Percentiles rank a stretch among this genome's conserved stretches.
Evolutionary conservation across 2,888 invertebrate genomes (phyloP).

Genomic region (Ecliptopera silaceata): DNA sequence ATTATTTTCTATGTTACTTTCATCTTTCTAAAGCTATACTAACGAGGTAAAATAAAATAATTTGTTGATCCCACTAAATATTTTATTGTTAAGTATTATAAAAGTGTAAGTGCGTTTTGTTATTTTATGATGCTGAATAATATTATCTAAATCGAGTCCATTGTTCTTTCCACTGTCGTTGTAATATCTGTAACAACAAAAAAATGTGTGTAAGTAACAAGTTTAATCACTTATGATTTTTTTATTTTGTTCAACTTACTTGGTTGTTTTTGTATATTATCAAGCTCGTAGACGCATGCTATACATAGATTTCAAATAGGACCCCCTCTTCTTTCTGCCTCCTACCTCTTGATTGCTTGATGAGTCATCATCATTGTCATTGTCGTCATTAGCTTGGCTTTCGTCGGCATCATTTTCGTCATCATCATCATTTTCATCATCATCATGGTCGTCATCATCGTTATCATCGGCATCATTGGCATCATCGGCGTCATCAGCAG

Average conservation of each 20-base stretch:
- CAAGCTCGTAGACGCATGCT: slow-evolving; percentile 1
- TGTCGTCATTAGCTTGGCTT: background rate
- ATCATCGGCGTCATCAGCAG: background rate
- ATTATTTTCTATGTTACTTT: background rate
- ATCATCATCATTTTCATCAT: background rate
- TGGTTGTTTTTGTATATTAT: background rate
- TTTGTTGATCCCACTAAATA: slow-evolving; percentile 46
- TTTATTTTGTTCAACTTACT: background rate
- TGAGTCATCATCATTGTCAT: slow-evolving; percentile 7
- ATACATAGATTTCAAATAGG: background rate
- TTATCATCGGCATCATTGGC: background rate
- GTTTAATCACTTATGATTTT: background rate
- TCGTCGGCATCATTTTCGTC: background rate
- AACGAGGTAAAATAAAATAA: background rate
- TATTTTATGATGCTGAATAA: slow-evolving; percentile 46
- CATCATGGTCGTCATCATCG: background rate
- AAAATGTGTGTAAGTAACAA: background rate
- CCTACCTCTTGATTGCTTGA: background rate
- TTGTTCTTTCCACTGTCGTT: slow-evolving; percentile 36
- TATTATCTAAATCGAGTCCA: slow-evolving; percentile 37
- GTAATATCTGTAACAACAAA: slow-evolving; percentile 35
- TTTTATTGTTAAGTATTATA: slow-evolving; percentile 43
- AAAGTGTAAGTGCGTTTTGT: slow-evolving; percentile 46
- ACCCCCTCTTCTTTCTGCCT: slow-evolving; percentile 9
- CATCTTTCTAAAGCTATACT: background rate